Base-by-base conservation (phyloP, 2,888 invertebrate genomes). In the Aporophyla nigra region DNA sequence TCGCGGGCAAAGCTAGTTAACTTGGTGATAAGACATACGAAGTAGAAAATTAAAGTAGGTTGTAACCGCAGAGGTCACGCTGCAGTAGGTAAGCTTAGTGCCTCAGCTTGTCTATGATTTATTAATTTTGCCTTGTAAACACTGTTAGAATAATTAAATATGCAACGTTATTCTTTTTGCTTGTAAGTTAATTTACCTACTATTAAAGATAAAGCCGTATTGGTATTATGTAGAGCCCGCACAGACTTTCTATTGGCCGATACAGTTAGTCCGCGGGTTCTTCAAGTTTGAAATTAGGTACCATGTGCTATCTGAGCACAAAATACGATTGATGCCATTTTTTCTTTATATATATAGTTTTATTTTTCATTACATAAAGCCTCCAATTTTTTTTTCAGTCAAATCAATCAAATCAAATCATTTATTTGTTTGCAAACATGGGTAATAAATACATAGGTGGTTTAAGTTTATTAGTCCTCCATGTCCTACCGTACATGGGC, bases 51-150 rank as follows among this genome's bases (percentile, higher is more conserved):
- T 10, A 46, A 46, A 46, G 10, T 46, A 46, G 43, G 12, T 10
- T 46, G 43, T 46, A 3, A 12, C 43, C 43, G 12, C 43, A 46
- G 10, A 46, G 43, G 43, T 46, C 12, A 46, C 43, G 43, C 43
- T 46, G 43, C 43, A 43, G 5, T 40, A 40, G n/a, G 61, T n/a
- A 40, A 40, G 33, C 14, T 46, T 40, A 61, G 40, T 40, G n/a
- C 51, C 21, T 66, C 49, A 67, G 33, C n/a, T 40, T 19, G 19
- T n/a, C 19, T 24, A 24, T 12, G n/a, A 40, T 56, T 67, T 19
- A 58, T 58, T 40, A 68, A 58, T 59, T 58, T 68, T 56, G 21
- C 40, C 19, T 46, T 24, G 46, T 63, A 24, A 63, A 46, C 19
- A 63, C 16, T 24, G 43, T 3, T 24, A 19, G 46, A 24, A 9